Percentiles rank a stretch among this genome's conserved stretches.
Conservation (phyloP, 2,888 invertebrate genomes). For the Nycteola revayana region DNA sequence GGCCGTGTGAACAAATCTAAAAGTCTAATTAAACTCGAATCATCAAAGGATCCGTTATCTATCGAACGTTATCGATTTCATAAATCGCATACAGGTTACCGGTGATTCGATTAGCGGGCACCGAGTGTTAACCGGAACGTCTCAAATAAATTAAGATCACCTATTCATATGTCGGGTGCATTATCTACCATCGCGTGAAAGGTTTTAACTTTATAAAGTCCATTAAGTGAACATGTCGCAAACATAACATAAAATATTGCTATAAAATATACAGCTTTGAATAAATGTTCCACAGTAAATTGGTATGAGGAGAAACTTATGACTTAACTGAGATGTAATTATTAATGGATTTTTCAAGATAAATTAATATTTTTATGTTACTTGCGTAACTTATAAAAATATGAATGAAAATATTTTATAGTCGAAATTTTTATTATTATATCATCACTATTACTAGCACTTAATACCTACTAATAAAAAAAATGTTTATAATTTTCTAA, state of each 20-base stretch:
- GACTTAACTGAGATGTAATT: constrained; percentile 35
- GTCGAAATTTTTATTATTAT: no score
- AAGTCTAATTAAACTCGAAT: constrained; percentile 46
- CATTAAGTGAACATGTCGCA: constrained; percentile 67
- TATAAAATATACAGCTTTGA: constrained; percentile 43
- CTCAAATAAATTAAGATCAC: constrained; percentile 76
- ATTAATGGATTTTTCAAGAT: no score
- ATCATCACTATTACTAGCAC: no score
- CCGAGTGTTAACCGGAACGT: constrained; percentile 69
- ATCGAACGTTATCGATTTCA: constrained; percentile 53
- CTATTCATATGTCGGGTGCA: constrained; percentile 72
- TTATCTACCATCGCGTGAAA: constrained; percentile 68
- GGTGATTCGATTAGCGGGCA: constrained; percentile 68
- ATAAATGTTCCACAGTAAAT: no score
- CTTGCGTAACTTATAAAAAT: no score
- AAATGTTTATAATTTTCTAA: no score
- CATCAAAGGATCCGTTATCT: constrained; percentile 56
- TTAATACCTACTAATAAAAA: no score
- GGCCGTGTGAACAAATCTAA: constrained; percentile 15
- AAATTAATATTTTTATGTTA: no score
- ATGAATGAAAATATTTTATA: no score
- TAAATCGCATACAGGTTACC: constrained; percentile 64
- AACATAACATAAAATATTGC: constrained; percentile 59
- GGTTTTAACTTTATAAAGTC: constrained; percentile 63
- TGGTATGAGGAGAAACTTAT: no score